Percentiles rank a stretch among this genome's conserved stretches.
Conservation (phyloP, 2,113 vertebrate genomes). For the Halcyon senegalensis region DNA sequence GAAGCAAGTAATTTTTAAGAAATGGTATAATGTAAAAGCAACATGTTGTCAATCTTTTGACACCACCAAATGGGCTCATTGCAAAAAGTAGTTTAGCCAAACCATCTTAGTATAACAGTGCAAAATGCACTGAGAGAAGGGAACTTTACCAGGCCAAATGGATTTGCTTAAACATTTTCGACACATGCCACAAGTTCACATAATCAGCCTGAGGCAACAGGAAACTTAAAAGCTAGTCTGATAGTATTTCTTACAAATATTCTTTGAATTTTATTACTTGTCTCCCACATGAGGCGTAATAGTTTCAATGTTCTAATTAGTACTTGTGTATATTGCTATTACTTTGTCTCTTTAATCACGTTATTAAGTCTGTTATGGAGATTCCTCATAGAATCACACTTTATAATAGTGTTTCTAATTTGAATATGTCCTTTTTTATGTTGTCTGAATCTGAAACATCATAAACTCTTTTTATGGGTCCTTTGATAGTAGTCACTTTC, state of each 20-base stretch:
- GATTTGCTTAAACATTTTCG: constrained; percentile 74
- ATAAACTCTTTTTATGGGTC: constrained; percentile 84
- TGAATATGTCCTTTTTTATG: constrained; percentile 86
- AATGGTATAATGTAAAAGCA: not conserved
- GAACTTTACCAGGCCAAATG: constrained; percentile 53
- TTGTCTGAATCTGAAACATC: constrained; percentile 85
- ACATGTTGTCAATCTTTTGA: not conserved
- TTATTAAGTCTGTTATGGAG: constrained; percentile 84
- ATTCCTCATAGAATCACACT: constrained; percentile 83
- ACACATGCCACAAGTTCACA: constrained; percentile 76
- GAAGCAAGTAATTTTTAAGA: not conserved
- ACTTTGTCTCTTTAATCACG: constrained; percentile 86
- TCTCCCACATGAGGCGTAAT: constrained; percentile 83
- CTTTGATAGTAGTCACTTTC: constrained; percentile 83
- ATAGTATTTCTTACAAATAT: constrained; percentile 79
- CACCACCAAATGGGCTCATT: not conserved
- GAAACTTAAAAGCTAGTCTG: constrained; percentile 79
- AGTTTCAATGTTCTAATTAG: constrained; percentile 86
- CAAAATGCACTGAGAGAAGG: constrained; percentile 8
- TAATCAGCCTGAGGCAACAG: constrained; percentile 75
- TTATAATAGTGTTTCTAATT: constrained; percentile 85
- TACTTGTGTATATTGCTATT: constrained; percentile 85
- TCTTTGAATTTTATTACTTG: constrained; percentile 85
- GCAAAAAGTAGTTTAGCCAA: constrained; percentile 21
- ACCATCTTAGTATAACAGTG: not conserved